Conservation (phyloP, 2,797 vertebrate genomes). For the Tinamus major region DNA sequence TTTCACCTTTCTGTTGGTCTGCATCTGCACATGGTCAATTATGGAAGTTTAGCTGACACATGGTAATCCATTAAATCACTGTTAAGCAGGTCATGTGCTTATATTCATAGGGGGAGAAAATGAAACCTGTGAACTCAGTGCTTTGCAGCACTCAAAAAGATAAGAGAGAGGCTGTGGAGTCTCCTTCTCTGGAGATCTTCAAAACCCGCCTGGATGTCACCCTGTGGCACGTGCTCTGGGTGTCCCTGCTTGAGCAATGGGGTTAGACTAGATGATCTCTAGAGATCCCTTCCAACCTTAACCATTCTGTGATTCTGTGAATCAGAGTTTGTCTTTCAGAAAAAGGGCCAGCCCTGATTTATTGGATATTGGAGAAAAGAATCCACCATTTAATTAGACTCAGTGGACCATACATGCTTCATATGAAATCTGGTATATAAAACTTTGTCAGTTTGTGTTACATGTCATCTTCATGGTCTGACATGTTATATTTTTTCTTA, state of each 20-base stretch:
- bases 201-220: too few species aligned
- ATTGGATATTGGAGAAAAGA: neutral
- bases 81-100: neutral
- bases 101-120: neutral
- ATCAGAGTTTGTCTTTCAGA: neutral
- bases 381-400: neutral
- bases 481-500: neutral
- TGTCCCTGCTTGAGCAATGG: too few species aligned
- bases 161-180: too few species aligned
- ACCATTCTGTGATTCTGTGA: too few species aligned
- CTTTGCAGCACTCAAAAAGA: neutral
- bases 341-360: neutral
- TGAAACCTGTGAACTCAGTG: neutral
- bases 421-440: neutral
- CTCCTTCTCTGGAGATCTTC: too few species aligned
- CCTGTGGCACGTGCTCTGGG: too few species aligned
- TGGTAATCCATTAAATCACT: neutral
- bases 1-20: conserved; percentile 14
- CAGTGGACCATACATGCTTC: neutral
- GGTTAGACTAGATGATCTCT: too few species aligned
- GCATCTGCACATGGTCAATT: neutral
- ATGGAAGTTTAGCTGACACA: neutral
- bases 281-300: too few species aligned
- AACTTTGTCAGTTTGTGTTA: neutral
- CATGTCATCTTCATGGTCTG: neutral